Evolutionary conservation across 2,888 invertebrate species (phyloP).

Genomic region (Dynastes maya): DNA sequence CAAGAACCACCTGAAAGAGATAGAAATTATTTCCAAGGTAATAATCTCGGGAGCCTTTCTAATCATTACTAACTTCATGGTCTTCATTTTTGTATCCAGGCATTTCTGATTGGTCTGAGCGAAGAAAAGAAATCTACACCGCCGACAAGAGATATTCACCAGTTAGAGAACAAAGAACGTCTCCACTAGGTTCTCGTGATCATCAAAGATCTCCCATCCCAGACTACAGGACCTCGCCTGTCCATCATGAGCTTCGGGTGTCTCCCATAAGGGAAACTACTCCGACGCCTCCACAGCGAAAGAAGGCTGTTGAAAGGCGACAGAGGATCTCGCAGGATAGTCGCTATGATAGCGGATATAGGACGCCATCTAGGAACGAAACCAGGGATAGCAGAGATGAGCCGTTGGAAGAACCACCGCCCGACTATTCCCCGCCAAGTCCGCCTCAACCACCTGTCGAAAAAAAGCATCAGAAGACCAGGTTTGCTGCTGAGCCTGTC

Average conservation of each 20-base stretch:
- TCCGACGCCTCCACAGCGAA: conserved; percentile 79
- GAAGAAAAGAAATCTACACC: conserved; percentile 65
- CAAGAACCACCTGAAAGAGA: conserved; percentile 54
- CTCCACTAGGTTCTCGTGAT: conserved; percentile 53
- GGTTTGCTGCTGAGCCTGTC: conserved; percentile 75
- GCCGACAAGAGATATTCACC: conserved; percentile 52
- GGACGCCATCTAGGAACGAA: conserved; percentile 74
- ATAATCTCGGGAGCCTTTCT: neutral
- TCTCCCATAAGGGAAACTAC: conserved; percentile 68
- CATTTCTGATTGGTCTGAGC: conserved; percentile 86
- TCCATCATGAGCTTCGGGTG: conserved; percentile 48
- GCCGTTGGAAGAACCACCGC: conserved; percentile 78
- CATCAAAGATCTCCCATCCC: conserved; percentile 58
- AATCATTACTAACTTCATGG: neutral
- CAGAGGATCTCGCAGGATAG: conserved; percentile 72
- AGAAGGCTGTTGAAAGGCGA: conserved; percentile 75
- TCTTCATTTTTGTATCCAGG: conserved; percentile 68
- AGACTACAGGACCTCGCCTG: conserved; percentile 57
- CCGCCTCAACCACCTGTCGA: conserved; percentile 66
- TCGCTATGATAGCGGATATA: conserved; percentile 74
- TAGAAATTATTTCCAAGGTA: conserved; percentile 57
- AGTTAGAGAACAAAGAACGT: conserved; percentile 44
- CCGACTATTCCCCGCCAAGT: conserved; percentile 79
- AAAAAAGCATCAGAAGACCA: conserved; percentile 80
- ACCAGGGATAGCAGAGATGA: conserved; percentile 64